Conservation (phyloP, 2,113 vertebrate species). For the Microtus oregoni region DNA sequence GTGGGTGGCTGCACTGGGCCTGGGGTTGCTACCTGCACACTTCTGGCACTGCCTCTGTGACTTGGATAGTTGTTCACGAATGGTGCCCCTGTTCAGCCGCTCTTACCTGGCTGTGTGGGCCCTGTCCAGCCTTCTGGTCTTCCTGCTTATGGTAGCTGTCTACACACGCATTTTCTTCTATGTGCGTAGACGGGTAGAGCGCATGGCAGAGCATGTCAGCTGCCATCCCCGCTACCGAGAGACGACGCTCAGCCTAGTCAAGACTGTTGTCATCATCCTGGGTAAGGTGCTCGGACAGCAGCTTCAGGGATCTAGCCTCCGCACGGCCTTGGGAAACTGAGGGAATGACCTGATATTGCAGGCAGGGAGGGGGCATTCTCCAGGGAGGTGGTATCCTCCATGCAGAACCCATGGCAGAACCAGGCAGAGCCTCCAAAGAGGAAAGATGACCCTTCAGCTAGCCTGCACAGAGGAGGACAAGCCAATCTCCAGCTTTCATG, state of each 20-base stretch:
- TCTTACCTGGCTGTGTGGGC: conserved; percentile 96
- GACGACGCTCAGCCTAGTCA: conserved; percentile 93
- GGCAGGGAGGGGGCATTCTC: not conserved
- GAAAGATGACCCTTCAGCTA: not conserved
- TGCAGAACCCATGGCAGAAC: not conserved
- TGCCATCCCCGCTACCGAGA: conserved; percentile 88
- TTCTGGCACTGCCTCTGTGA: conserved; percentile 96
- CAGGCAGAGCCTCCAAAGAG: not conserved
- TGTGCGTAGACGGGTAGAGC: conserved; percentile 87
- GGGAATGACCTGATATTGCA: not conserved
- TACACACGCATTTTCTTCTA: conserved; percentile 94
- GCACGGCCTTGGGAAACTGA: not conserved
- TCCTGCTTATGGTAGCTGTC: conserved; percentile 93
- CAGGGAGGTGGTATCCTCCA: not conserved
- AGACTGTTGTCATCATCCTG: conserved; percentile 95
- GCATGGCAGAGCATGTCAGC: conserved; percentile 87
- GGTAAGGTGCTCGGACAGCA: conserved; percentile 82
- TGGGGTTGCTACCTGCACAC: conserved; percentile 93
- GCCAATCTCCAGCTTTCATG: not conserved
- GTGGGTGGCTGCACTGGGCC: conserved; percentile 90
- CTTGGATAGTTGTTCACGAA: conserved; percentile 88
- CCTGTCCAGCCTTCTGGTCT: conserved; percentile 93
- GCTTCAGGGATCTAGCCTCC: not conserved
- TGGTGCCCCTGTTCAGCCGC: conserved; percentile 93
- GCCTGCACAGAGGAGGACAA: not conserved